phyloP scores from a whole-genome alignment of 2,888 invertebrate genomes.

The Griposia aprilina region DNA sequence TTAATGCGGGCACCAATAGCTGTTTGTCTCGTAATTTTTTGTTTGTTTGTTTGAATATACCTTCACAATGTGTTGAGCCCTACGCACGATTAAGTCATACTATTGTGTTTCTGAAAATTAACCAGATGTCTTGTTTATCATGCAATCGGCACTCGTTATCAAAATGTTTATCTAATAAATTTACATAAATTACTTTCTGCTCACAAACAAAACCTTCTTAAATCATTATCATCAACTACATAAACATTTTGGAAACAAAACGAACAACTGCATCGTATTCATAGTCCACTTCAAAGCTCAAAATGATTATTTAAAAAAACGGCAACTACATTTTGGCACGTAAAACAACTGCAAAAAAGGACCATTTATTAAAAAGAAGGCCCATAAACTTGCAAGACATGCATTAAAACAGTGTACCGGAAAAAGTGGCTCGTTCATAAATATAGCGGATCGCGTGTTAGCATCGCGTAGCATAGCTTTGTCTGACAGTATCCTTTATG shows the following conservation, averaged over 20 bases:
- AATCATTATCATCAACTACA: not conserved
- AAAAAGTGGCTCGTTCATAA: constrained; percentile 52
- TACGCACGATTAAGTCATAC: not conserved
- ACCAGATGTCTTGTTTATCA: not conserved
- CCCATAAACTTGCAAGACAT: constrained; percentile 46
- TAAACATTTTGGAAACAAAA: not conserved
- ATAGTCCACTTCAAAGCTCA: not conserved
- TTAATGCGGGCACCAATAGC: not conserved
- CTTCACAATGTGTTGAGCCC: not conserved
- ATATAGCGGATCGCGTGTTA: constrained; percentile 51
- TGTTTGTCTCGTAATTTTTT: not conserved
- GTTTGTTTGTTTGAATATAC: not conserved
- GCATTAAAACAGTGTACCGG: constrained; percentile 51
- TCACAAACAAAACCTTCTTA: too few species aligned
- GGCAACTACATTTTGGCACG: constrained; percentile 22
- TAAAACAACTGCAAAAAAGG: constrained; percentile 18
- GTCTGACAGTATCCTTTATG: constrained; percentile 37
- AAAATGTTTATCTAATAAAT: not conserved
- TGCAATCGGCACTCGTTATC: too few species aligned
- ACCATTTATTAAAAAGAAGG: constrained; percentile 17
- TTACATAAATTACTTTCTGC: not conserved
- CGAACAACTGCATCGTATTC: not conserved
- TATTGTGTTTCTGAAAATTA: not conserved
- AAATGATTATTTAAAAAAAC: constrained; percentile 19
- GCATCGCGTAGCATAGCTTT: constrained; percentile 44